Percentiles rank a stretch among this genome's conserved stretches.
phyloP scores from a whole-genome alignment of 2,797 vertebrate species.

The Crocidura indochinensis region DNA sequence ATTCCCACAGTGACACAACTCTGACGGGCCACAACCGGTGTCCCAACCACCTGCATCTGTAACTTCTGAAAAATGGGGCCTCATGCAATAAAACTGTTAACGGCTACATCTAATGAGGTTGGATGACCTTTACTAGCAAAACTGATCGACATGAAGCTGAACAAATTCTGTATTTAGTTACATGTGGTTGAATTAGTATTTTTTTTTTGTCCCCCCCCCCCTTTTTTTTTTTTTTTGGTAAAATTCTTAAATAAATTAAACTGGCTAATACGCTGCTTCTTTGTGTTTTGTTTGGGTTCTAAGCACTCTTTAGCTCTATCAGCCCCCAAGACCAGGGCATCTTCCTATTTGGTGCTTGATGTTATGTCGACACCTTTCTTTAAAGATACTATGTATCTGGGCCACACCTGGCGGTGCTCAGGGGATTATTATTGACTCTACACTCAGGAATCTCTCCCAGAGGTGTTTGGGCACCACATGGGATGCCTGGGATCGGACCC shows the following conservation, averaged over 20 bases:
- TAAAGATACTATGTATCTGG: too few species aligned
- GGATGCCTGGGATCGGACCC: too few species aligned
- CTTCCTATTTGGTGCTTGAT: background rate
- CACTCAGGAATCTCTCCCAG: too few species aligned
- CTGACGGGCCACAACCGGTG: background rate
- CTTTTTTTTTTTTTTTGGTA: constrained; percentile 57
- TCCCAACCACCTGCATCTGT: background rate
- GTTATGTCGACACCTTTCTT: too few species aligned
- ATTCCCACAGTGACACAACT: accelerated
- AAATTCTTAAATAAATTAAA: constrained; percentile 81
- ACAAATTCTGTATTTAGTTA: constrained; percentile 58
- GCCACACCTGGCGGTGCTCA: too few species aligned
- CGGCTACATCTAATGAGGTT: constrained; percentile 42
- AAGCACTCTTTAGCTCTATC: background rate
- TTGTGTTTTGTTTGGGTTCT: background rate
- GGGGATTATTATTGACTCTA: too few species aligned
- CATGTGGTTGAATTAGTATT: constrained; percentile 14
- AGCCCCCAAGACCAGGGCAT: accelerated
- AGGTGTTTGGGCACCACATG: too few species aligned
- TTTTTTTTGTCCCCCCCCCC: background rate
- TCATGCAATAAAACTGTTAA: constrained; percentile 63
- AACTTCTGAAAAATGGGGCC: constrained; percentile 8
- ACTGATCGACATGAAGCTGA: background rate
- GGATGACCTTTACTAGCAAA: constrained; percentile 22
- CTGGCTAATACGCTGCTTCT: background rate